Conservation (phyloP, 2,888 invertebrate genomes). For the Drosophila fulvimacula region DNA sequence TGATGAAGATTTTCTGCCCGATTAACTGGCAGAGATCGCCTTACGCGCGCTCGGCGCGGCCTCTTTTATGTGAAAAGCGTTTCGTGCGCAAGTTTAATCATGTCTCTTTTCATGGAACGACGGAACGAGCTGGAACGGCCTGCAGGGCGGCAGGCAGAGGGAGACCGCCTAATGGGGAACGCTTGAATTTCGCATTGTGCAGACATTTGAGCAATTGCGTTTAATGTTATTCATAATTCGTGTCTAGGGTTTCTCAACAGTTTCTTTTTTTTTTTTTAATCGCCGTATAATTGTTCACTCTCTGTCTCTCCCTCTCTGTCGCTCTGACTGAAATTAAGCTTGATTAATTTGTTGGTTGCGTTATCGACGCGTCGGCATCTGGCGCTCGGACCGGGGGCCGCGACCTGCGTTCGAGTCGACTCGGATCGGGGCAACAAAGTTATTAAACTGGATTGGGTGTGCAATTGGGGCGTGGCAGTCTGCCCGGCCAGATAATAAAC, state of each 20-base stretch:
- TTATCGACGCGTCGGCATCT: conserved; percentile 71
- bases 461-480: conserved; percentile 69
- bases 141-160: too few relatives aligned
- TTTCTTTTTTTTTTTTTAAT: conserved; percentile 49
- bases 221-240: conserved; percentile 80
- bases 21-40: conserved; percentile 77
- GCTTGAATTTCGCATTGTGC: conserved; percentile 48
- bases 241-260: conserved; percentile 61
- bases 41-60: conserved; percentile 71
- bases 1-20: conserved; percentile 80
- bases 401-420: conserved; percentile 24
- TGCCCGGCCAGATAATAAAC: conserved; percentile 55
- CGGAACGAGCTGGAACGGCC: conserved; percentile 8
- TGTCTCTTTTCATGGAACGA: conserved; percentile 69
- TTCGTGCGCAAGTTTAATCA: conserved; percentile 78
- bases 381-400: conserved; percentile 26
- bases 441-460: conserved; percentile 77
- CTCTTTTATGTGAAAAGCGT: conserved; percentile 78
- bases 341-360: conserved; percentile 72
- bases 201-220: conserved; percentile 76
- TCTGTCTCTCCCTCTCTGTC: not conserved
- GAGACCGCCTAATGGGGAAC: conserved; percentile 22
- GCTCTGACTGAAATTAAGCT: conserved; percentile 67
- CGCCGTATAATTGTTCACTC: conserved; percentile 60
- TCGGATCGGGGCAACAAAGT: conserved; percentile 55